These are phyloP conservation scores for Dinoponera quadriceps DNA, from an alignment of 1,140 invertebrate genomes.

Conservation along the genomic window DNA sequence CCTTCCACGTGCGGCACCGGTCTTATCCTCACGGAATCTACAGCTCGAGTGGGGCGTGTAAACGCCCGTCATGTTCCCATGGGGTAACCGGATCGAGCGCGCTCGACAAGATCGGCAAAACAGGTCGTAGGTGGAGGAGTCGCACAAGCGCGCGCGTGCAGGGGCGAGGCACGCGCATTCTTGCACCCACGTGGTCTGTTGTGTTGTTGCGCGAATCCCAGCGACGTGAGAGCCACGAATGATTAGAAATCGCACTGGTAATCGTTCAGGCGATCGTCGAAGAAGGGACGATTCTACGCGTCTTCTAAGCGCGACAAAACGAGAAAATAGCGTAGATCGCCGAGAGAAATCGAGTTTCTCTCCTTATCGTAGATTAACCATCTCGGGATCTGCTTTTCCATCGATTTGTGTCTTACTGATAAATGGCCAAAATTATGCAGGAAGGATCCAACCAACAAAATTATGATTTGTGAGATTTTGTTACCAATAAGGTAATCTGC, in stretches of 20 bases:
- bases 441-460: no score
- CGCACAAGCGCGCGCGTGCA: conserved; percentile 15
- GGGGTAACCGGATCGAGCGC: conserved; percentile 10
- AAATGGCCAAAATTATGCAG: no score
- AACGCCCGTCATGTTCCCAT: conserved; percentile 42
- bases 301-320: background rate
- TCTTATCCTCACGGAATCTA: conserved; percentile 37
- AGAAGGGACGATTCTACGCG: no score
- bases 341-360: background rate
- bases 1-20: background rate
- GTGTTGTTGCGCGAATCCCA: no score
- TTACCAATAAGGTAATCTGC: no score
- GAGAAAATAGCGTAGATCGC: background rate
- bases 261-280: background rate
- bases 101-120: conserved; percentile 36
- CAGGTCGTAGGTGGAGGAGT: conserved; percentile 43
- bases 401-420: no score
- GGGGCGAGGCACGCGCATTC: conserved; percentile 11
- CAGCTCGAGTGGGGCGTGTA: conserved; percentile 7
- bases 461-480: no score
- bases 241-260: background rate
- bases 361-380: background rate
- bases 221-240: background rate
- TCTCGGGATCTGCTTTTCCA: no score
- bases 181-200: conserved; percentile 12